Base-by-base conservation (phyloP, 2,888 invertebrate genomes). In the Cheilosia variabilis region DNA sequence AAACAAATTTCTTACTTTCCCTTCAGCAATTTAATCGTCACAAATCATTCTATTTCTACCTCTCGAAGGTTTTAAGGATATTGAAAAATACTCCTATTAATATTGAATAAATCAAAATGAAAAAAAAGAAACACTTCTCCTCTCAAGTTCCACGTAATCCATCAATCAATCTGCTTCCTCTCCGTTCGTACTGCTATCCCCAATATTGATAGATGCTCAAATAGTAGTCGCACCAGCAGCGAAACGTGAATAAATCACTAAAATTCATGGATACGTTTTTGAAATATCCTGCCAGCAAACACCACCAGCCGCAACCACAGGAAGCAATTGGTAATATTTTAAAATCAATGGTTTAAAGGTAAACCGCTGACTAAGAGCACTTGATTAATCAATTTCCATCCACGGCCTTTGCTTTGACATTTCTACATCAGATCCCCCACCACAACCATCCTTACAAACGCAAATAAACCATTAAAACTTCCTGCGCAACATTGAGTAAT, bases 331-430 rank as follows among this genome's bases (percentile, higher is more conserved):
- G 60, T 68, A 81, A 81, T 81, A 72, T 81, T 81, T 86, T 66
- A 86, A 77, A 86, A 86, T 86, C 86, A 68, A 62, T 77, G 86
- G 72, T 68, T 86, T 81, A 76, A 86, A 86, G 86, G 86, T 86
- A 86, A 86, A 86, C 86, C 81, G 81, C 86, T 86, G 86, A 86
- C 86, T 86, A 86, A 86, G 84, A 86, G 76, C 81, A 86, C 76
- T 81, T 86, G 86, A 86, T 86, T 86, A 86, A 86, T 86, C 86
- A 86, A 81, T 86, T 80, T 80, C 63, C 69, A 15, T 60, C 22
- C 66, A 60, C 24, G 47, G 52, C 45, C 65, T 73, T 50, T 65
- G 45, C 62, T 50, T 71, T 86, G 81, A 81, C 86, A 86, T 80
- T 72, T 60, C 66, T 24, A 63, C 68, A 71, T 63, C 60, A 60